phyloP scores from a whole-genome alignment of 2,113 vertebrate species.

The Perca flavescens region DNA sequence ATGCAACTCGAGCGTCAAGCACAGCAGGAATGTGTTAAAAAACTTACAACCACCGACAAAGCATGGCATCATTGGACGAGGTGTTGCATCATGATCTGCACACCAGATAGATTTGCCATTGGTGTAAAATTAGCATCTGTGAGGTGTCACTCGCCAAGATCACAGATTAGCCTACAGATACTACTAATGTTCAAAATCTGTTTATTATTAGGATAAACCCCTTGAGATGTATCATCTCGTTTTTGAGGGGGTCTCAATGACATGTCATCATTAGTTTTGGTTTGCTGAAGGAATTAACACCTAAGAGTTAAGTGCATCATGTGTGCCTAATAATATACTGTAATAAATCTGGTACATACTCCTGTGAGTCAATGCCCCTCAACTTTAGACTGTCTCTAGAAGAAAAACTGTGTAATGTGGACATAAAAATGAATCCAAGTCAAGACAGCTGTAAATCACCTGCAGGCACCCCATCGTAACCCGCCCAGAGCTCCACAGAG shows the following conservation, averaged over 20 bases:
- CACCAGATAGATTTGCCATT: slow-evolving; percentile 59
- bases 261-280: slow-evolving; percentile 14
- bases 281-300: slow-evolving; percentile 24
- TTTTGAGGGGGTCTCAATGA: neutral
- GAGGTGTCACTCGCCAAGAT: slow-evolving; percentile 49
- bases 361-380: neutral
- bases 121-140: slow-evolving; percentile 71
- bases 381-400: neutral
- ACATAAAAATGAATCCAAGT: neutral
- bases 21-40: slow-evolving; percentile 55
- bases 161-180: slow-evolving; percentile 26
- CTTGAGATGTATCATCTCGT: too few relatives aligned
- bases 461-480: neutral
- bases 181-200: too few relatives aligned
- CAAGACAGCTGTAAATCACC: slow-evolving; percentile 19
- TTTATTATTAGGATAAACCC: too few relatives aligned
- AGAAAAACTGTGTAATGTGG: neutral
- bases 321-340: neutral
- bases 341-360: slow-evolving; percentile 12
- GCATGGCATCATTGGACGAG: slow-evolving; percentile 16
- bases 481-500: neutral
- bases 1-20: slow-evolving; percentile 36
- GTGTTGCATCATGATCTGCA: slow-evolving; percentile 63
- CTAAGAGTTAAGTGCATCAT: slow-evolving; percentile 16
- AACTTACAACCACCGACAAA: slow-evolving; percentile 44